Base-by-base conservation (phyloP, 1,140 invertebrate species). In the Polyergus mexicanus region DNA sequence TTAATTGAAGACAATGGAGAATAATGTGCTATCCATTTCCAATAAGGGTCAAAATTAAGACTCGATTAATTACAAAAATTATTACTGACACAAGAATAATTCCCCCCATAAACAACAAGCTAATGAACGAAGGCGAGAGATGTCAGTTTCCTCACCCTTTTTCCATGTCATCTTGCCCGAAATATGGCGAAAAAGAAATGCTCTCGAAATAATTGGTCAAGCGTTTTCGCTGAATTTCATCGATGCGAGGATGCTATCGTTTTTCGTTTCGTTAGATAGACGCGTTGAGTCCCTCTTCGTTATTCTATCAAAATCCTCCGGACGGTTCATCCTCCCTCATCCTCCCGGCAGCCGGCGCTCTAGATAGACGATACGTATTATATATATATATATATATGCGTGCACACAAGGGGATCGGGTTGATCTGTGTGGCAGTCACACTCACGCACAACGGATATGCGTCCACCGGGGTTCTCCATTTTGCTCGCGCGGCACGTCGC, bases 401-500 rank as follows among this genome's bases (percentile, higher is more conserved):
- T 32, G 51, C 77, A 58, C 77, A 74, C 78, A 72, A 69, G 63
- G 47, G 56, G 60, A 65, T 76, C 71, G 60, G 47, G 25, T 69
- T 69, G 76, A 83, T 72, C 78, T 72, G 54, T 60, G 68, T 60
- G 63, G 51, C 62, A 88, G 81, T 83, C 65, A 71, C 77, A 60
- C 88, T 75, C 90, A 91, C 90, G 90, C 90, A 89, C 84, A 68
- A 58, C 44, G 88, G 85, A 91, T 88, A 89, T 74, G 89, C 89
- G 88, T 71, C 74, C 56, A 32, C 84, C 84, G 44, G 83, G 63
- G 83, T 84, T 80, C 81, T 81, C 91, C 28, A 86, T 90, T 90
- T 89, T 85, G 88, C 85, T 89, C 87, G 58, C 90, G 44, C 86
- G 63, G 90, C 90, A 90, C 89, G 89, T 90, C 85, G 89, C 84